Evolutionary conservation across 2,888 invertebrate species (phyloP).

Genomic region (Acrobasis repandana): DNA sequence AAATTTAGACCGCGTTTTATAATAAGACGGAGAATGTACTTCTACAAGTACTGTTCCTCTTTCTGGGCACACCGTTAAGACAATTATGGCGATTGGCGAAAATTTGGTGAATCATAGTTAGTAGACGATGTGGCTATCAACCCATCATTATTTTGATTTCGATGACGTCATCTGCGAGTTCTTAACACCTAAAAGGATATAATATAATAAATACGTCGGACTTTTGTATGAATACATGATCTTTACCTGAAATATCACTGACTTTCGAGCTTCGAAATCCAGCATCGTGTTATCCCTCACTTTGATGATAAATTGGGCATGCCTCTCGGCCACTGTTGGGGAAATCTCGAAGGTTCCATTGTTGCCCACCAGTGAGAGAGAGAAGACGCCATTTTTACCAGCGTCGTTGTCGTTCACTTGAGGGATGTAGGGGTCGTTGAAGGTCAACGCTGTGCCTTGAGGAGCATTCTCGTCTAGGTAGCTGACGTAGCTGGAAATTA

Average conservation of each 20-base stretch:
- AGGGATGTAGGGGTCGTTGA: constrained; percentile 87
- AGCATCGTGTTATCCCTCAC: constrained; percentile 91
- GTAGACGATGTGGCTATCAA: no score
- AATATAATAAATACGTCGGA: no score
- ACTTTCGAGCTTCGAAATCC: constrained; percentile 92
- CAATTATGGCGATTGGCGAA: background rate
- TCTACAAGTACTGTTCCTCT: background rate
- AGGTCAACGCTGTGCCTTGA: constrained; percentile 89
- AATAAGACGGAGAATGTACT: background rate
- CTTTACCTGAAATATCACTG: constrained; percentile 88
- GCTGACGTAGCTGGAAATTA: constrained; percentile 85
- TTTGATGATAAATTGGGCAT: constrained; percentile 90
- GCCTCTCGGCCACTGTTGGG: constrained; percentile 91
- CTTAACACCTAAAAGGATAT: no score
- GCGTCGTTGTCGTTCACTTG: constrained; percentile 90
- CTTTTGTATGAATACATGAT: background rate
- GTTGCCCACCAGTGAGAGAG: constrained; percentile 88
- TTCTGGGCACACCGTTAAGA: background rate
- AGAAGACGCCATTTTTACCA: constrained; percentile 92
- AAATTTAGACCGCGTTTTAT: no score
- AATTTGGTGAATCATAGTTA: no score
- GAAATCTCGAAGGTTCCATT: constrained; percentile 95
- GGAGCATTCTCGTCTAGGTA: constrained; percentile 91
- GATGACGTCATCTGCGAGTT: no score
- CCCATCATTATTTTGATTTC: background rate